Base-by-base conservation (phyloP, 2,797 vertebrate genomes). In the Enteromius radiatus region DNA sequence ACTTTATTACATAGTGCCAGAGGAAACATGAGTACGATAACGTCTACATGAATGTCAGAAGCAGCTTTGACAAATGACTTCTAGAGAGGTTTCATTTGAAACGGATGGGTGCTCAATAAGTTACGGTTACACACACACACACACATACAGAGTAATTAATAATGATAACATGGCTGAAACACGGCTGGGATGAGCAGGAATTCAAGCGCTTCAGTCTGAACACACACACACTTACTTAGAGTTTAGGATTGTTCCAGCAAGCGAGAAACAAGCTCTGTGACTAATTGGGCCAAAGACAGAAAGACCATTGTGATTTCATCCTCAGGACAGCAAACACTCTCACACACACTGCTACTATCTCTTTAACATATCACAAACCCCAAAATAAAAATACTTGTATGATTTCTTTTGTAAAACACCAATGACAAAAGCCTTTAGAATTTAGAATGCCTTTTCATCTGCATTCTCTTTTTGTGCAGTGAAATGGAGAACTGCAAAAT, bases 211-310 rank as follows among this genome's bases (percentile, higher is more conserved):
- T 68, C 15, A 45, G 41, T 64, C 23, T 67, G 70, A 65, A 52
- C 41, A 9, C 14, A 10, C 36, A 67, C 59, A 49, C 43, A 71
- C 47, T 71, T 7, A 45, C 56, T 77, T 12, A 87, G 81, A 76
- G 65, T 80, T 73, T 31, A 36, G 28, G 45, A 33, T 75, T 71
- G 82, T 73, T 70, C 43, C 61, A 26, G 65, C 36, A 76, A 63
- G 47, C 19, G 14, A 82, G 78, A 82, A 78, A 83, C 67, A 81
- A 80, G 76, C 54, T 73, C 67, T 70, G 56, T 74, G 56, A 65
- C 71, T 82, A 87, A 86, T 81, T 83, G 84, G 88, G 56, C 65
- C 75, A 83, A 67, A 38, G 43, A 84, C 70, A 87, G 86, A 84
- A 85, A 65, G 65, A 45, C 63, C 21, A 59, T 82, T 87, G 87